A percentile compares a stretch with the other conserved stretches of the same genome.
These are phyloP conservation scores for Triplophysa dalaica DNA, from an alignment of 2,113 vertebrate genomes.

Conservation along the genomic window DNA sequence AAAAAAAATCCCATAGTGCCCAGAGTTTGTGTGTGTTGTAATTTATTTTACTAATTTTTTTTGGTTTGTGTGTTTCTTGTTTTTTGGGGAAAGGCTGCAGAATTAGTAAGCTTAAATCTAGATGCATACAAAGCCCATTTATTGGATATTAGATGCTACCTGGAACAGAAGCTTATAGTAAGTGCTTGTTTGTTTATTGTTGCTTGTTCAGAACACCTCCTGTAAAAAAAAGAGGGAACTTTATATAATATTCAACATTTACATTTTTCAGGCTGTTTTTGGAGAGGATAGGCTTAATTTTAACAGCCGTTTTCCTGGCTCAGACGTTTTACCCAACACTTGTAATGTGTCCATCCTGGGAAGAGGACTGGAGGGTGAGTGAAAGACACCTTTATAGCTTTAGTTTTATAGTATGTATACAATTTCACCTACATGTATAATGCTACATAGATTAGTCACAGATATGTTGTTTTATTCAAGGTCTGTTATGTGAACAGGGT, in stretches of 20 bases:
- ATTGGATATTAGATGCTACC: conserved; percentile 77
- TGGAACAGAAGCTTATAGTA: conserved; percentile 86
- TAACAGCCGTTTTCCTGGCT: conserved; percentile 81
- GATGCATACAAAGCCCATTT: conserved; percentile 79
- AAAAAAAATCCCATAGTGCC: no score
- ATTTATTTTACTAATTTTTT: no score
- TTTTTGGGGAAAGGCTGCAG: conserved; percentile 81
- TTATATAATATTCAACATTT: neutral
- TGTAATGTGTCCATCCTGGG: conserved; percentile 90
- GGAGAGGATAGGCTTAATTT: conserved; percentile 77
- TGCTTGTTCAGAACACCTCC: neutral
- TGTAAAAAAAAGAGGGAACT: neutral
- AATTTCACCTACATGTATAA: neutral
- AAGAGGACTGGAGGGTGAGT: conserved; percentile 82
- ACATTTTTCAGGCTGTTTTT: conserved; percentile 76
- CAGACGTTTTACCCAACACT: conserved; percentile 86
- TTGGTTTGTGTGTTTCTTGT: neutral
- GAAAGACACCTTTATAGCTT: conserved; percentile 16
- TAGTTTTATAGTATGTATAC: neutral
- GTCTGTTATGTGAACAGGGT: neutral
- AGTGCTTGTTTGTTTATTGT: conserved; percentile 39
- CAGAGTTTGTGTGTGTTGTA: no score
- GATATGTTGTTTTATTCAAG: conserved; percentile 3
- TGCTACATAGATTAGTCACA: neutral
- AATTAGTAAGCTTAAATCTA: conserved; percentile 84